A percentile compares a stretch with the other conserved stretches of the same genome.
Evolutionary conservation across 1,140 invertebrate genomes (phyloP).

Genomic region (Lasioglossum albipes): DNA sequence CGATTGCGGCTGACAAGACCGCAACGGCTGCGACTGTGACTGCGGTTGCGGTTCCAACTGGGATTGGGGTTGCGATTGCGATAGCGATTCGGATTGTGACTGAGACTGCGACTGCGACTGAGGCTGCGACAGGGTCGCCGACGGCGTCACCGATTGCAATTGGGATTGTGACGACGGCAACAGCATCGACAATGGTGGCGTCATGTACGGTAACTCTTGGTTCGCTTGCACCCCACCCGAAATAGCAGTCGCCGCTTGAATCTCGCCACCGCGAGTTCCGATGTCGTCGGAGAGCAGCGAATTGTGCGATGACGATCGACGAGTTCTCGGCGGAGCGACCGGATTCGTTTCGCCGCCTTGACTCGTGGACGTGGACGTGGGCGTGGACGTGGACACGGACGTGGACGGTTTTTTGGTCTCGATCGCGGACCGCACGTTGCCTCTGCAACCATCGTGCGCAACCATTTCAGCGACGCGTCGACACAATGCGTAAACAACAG

Average conservation of each 20-base stretch:
- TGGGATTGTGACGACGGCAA: constrained; percentile 67
- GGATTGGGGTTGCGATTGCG: constrained; percentile 18
- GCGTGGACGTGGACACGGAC: too few species aligned
- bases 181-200: constrained; percentile 85
- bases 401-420: constrained; percentile 62
- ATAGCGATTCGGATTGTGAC: constrained; percentile 66
- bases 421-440: constrained; percentile 58
- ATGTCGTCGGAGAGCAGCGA: constrained; percentile 69
- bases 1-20: constrained; percentile 70
- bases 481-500: background rate
- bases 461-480: background rate
- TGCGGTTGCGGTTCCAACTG: constrained; percentile 64
- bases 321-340: constrained; percentile 78
- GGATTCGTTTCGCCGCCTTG: constrained; percentile 67
- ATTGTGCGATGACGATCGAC: constrained; percentile 80
- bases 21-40: constrained; percentile 46
- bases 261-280: constrained; percentile 73
- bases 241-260: constrained; percentile 90
- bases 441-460: constrained; percentile 53
- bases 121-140: constrained; percentile 17
- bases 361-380: constrained; percentile 56
- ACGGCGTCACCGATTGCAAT: constrained; percentile 51
- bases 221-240: constrained; percentile 90
- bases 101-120: constrained; percentile 41
- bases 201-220: constrained; percentile 94